Percentiles rank a stretch among this genome's conserved stretches.
Evolutionary conservation across 2,888 invertebrate species (phyloP).

Genomic region (Pheosia tremula): DNA sequence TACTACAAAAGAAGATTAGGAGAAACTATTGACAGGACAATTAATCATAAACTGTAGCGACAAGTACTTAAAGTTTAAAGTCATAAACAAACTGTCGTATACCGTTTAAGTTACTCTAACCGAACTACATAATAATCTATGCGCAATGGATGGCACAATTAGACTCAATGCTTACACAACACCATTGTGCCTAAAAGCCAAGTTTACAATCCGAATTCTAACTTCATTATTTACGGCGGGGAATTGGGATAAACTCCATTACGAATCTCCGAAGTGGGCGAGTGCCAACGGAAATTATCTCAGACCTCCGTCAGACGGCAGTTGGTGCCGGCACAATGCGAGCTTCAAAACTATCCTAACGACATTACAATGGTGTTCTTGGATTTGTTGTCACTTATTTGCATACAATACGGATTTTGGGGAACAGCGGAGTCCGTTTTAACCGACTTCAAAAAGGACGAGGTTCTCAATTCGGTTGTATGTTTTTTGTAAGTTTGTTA

Average conservation of each 20-base stretch:
- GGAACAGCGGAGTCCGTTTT: no score
- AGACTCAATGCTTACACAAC: background rate
- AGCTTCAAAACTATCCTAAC: constrained; percentile 32
- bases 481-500: no score
- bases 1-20: no score
- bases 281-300: constrained; percentile 9
- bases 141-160: background rate
- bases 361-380: constrained; percentile 29
- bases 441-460: no score
- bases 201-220: constrained; percentile 18
- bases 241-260: constrained; percentile 55
- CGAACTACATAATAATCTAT: no score
- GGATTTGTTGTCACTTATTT: constrained; percentile 24
- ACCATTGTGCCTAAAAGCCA: background rate
- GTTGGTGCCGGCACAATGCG: constrained; percentile 43
- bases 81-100: no score
- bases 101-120: no score
- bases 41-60: no score
- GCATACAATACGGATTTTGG: constrained; percentile 32
- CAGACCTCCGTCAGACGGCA: constrained; percentile 21
- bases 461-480: no score
- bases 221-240: constrained; percentile 46
- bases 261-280: constrained; percentile 39
- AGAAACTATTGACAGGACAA: no score
- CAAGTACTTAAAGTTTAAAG: no score